A percentile compares a stretch with the other conserved stretches of the same genome.
Evolutionary conservation across 2,888 invertebrate genomes (phyloP).

Genomic region (Pogonocherus hispidulus): DNA sequence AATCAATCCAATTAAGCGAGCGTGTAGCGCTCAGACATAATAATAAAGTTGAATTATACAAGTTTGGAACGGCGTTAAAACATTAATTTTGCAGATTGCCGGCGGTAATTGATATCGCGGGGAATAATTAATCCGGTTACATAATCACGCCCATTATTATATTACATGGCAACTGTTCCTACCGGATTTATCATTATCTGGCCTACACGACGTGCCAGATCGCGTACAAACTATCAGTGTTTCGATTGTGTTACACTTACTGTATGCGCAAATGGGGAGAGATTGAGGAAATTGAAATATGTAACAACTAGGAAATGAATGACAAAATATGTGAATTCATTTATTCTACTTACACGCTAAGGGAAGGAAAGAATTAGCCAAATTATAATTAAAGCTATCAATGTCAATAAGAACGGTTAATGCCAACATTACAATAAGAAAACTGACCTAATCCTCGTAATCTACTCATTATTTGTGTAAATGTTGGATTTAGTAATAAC

Average conservation of each 20-base stretch:
- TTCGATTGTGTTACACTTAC: background rate
- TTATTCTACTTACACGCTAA: no score
- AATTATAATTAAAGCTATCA: no score
- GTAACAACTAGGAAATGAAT: no score
- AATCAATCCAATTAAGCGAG: slow-evolving; percentile 50
- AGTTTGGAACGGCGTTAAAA: slow-evolving; percentile 51
- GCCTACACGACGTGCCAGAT: slow-evolving; percentile 45
- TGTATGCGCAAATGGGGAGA: background rate
- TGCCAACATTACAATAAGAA: no score
- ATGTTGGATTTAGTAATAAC: no score
- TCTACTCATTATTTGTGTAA: no score
- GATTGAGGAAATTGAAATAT: background rate
- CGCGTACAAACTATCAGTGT: background rate
- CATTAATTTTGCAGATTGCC: slow-evolving; percentile 55
- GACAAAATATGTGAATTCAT: no score
- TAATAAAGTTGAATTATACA: slow-evolving; percentile 51
- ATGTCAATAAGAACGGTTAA: no score
- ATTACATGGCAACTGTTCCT: slow-evolving; percentile 47
- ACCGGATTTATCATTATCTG: slow-evolving; percentile 53
- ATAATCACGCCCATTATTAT: slow-evolving; percentile 53
- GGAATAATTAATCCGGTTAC: slow-evolving; percentile 54
- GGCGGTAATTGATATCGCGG: slow-evolving; percentile 51
- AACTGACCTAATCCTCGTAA: no score
- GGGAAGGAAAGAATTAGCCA: no score
- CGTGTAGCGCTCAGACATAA: slow-evolving; percentile 42